phyloP scores from a whole-genome alignment of 1,140 invertebrate species.

The Plodia interpunctella region DNA sequence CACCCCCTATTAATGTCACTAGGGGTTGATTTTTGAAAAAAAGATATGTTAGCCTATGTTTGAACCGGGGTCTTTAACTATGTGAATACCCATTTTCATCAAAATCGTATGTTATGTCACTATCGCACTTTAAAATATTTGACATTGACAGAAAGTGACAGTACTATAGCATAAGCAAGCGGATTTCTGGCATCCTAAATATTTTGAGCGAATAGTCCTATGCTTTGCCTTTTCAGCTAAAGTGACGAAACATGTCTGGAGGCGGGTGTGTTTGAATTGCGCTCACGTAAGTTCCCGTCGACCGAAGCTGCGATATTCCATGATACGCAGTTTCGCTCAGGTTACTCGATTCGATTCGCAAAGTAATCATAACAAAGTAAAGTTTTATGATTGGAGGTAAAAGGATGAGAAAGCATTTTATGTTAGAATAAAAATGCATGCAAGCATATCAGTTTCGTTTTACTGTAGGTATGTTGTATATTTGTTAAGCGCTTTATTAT shows the following conservation, averaged over 20 bases:
- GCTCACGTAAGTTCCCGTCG: constrained; percentile 29
- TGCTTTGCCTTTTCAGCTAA: constrained; percentile 34
- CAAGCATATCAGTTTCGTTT: too few relatives aligned
- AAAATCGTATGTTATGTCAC: too few relatives aligned
- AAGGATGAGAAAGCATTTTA: background rate
- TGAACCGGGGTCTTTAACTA: too few relatives aligned
- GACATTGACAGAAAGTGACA: too few relatives aligned
- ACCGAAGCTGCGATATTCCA: constrained; percentile 36
- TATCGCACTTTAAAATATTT: too few relatives aligned
- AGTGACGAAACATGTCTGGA: constrained; percentile 48
- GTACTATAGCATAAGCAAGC: background rate
- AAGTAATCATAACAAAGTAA: background rate
- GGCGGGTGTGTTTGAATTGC: constrained; percentile 33
- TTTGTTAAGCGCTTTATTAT: too few relatives aligned
- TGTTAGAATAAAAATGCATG: too few relatives aligned
- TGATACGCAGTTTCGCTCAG: constrained; percentile 21
- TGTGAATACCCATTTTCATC: too few relatives aligned
- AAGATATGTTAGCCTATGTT: too few relatives aligned
- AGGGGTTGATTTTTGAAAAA: too few relatives aligned
- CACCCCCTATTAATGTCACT: too few relatives aligned
- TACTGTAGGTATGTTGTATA: too few relatives aligned
- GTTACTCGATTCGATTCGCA: background rate
- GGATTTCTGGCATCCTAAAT: background rate
- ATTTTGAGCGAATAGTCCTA: constrained; percentile 2
- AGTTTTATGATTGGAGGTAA: background rate